phyloP scores from a whole-genome alignment of 2,113 vertebrate species.

The Emydocephalus ijimae region DNA sequence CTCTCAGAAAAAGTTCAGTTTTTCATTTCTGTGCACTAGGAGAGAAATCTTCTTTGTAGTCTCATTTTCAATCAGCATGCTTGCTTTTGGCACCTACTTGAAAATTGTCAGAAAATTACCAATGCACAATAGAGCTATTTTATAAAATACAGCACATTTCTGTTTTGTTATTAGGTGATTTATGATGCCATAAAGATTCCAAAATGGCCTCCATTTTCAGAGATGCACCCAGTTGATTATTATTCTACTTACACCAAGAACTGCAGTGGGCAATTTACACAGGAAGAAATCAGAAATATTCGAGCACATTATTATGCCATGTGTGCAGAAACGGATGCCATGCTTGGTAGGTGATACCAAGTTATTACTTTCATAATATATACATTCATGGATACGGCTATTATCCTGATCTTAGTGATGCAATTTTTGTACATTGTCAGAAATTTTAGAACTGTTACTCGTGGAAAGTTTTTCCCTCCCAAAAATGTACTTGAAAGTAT shows the following conservation, averaged over 20 bases:
- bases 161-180: conserved; percentile 73
- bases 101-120: not conserved
- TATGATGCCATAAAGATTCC: conserved; percentile 80
- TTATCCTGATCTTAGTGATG: not conserved
- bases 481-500: not conserved
- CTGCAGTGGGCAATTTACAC: conserved; percentile 86
- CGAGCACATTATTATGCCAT: conserved; percentile 94
- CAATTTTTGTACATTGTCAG: not conserved
- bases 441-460: not conserved
- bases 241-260: conserved; percentile 95
- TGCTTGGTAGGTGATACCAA: conserved; percentile 81
- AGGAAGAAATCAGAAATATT: conserved; percentile 83
- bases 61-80: not conserved
- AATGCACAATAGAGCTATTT: conserved; percentile 3
- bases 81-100: not conserved
- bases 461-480: not conserved
- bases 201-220: conserved; percentile 81
- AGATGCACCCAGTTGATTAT: conserved; percentile 91
- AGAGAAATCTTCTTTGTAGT: not conserved
- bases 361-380: not conserved
- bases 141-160: conserved; percentile 33
- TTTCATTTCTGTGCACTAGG: not conserved
- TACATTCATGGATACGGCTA: not conserved
- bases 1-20: not conserved
- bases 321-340: conserved; percentile 94